Base-by-base conservation (phyloP, 2,113 vertebrate genomes). In the Aphyosemion australe region DNA sequence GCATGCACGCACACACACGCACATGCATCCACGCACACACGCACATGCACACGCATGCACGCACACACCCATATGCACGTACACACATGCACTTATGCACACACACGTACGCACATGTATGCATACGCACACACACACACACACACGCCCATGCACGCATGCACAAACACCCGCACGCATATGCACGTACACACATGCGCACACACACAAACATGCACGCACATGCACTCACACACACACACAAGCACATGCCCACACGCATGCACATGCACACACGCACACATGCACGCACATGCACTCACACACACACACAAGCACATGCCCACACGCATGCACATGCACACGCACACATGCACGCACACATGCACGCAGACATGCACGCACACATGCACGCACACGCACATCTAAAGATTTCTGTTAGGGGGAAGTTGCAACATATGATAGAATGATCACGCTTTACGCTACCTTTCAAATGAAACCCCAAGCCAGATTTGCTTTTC, bases 41-140 rank as follows among this genome's bases (percentile, higher is more conserved):
- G n/a, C n/a, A n/a, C n/a, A n/a, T n/a, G n/a, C n/a, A n/a, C n/a
- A 84, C 65, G 84, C n/a, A 0, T 18, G 7, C 21, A 42, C 26
- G 51, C 54, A 54, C 19, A 39, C 26, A 53, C 18, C 19, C 14
- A 1, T 15, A 0, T 18, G 7, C 21, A 42, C 26, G 51, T 41
- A 56, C 54, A 54, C 19, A 39, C 26, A 0, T 18, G 7, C 21
- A 42, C 26, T 51, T 41, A 56, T n/a, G n/a, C 54, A 54, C 19
- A 39, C 26, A 53, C 18, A 21, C 14, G 2, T n/a, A n/a, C n/a
- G n/a, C n/a, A n/a, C n/a, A n/a, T n/a, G n/a, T n/a, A n/a, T n/a
- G n/a, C n/a, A n/a, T 99, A 84, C 65, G 84, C n/a, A 0, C 18
- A 8, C 21, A 42, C 26, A 55, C 45, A 56, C 54, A 54, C 19